A percentile compares a stretch with the other conserved stretches of the same genome.
Evolutionary conservation across 1,140 invertebrate species (phyloP).

Genomic region (Caenorhabditis inopinata): DNA sequence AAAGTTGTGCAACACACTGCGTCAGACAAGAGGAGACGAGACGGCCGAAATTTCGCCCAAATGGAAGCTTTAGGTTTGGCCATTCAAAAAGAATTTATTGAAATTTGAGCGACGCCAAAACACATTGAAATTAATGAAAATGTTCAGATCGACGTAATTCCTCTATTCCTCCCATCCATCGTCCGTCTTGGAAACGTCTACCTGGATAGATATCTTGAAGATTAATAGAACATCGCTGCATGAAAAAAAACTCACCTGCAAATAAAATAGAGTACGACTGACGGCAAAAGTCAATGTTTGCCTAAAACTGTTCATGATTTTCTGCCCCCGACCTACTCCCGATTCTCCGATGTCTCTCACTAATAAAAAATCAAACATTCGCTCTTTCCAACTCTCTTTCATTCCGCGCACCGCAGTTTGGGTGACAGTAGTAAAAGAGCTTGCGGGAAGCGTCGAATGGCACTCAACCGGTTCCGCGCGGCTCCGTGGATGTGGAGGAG

Average conservation of each 20-base stretch:
- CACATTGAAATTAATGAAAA: not conserved
- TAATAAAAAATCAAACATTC: slow-evolving; percentile 9
- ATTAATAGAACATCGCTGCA: not conserved
- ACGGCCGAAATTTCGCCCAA: too few species aligned
- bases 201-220: slow-evolving; percentile 34
- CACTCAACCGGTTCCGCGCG: not conserved
- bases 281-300: not conserved
- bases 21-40: too few species aligned
- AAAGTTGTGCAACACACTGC: too few species aligned
- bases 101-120: too few species aligned
- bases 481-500: too few species aligned
- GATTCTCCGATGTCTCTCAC: not conserved
- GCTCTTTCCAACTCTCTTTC: not conserved
- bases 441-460: too few species aligned
- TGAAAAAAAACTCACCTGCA: not conserved
- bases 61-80: too few species aligned
- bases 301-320: slow-evolving; percentile 14
- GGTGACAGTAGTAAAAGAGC: too few species aligned
- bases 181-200: slow-evolving; percentile 33
- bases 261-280: not conserved
- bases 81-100: too few species aligned
- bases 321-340: not conserved
- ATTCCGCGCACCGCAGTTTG: too few species aligned
- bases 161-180: slow-evolving; percentile 37
- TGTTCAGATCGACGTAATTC: slow-evolving; percentile 32